Percentiles rank a stretch among this genome's conserved stretches.
Conservation (phyloP, 2,113 vertebrate species). For the Lepus americanus region DNA sequence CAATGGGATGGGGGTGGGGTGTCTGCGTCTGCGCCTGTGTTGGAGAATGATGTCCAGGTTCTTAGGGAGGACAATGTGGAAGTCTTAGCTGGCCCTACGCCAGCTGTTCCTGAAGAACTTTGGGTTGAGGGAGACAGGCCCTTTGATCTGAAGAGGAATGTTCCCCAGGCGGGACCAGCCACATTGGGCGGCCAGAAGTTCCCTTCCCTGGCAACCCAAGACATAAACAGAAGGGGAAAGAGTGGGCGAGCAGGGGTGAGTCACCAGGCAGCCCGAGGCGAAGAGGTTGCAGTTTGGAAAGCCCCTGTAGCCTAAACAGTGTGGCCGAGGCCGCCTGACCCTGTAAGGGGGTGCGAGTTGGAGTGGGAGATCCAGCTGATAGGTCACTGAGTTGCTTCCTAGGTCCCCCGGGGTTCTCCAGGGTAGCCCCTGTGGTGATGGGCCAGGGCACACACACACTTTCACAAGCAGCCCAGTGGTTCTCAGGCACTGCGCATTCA, state of each 20-base stretch:
- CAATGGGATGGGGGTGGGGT: not conserved
- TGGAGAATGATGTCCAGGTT: not conserved
- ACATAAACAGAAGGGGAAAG: not conserved
- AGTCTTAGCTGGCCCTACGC: constrained; percentile 9
- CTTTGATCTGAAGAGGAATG: not conserved
- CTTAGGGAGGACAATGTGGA: not conserved
- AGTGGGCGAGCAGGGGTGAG: not conserved
- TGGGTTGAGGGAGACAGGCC: not conserved
- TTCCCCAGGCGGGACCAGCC: not conserved
- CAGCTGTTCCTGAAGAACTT: constrained; percentile 32
- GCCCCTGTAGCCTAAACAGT: not conserved
- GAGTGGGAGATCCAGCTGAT: not conserved
- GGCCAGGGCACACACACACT: not conserved
- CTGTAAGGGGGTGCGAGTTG: not conserved
- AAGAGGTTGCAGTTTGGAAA: not conserved
- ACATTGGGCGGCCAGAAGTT: not conserved
- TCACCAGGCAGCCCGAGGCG: not conserved
- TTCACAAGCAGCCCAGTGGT: not conserved
- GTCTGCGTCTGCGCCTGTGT: not conserved
- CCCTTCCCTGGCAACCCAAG: not conserved
- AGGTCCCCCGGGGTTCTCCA: not conserved
- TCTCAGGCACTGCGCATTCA: not conserved
- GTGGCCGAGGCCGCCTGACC: not conserved
- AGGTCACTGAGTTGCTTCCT: not conserved
- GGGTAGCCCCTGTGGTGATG: not conserved